These are phyloP conservation scores for Latrodectus hesperus DNA, from an alignment of 2,888 invertebrate species.

Conservation along the genomic window DNA sequence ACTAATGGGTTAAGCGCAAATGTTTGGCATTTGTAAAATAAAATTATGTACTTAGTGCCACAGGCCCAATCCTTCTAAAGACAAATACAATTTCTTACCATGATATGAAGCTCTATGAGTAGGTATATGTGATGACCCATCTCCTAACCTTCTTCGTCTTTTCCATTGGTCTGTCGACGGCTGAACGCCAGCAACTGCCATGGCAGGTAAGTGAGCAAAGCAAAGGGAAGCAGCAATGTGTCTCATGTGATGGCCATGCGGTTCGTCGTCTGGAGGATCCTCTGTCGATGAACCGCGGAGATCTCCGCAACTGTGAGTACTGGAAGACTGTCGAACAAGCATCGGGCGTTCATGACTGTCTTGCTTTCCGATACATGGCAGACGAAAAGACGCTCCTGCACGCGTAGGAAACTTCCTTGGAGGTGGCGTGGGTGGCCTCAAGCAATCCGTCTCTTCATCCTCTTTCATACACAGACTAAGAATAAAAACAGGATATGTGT, in stretches of 20 bases:
- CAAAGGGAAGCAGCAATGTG: constrained; percentile 82
- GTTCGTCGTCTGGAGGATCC: constrained; percentile 30
- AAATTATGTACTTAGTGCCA: too few species aligned
- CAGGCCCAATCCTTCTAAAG: not conserved
- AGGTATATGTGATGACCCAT: constrained; percentile 72
- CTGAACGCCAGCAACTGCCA: constrained; percentile 81
- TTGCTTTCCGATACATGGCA: constrained; percentile 76
- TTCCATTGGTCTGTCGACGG: constrained; percentile 72
- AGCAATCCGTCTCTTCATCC: constrained; percentile 78
- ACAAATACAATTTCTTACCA: constrained; percentile 55
- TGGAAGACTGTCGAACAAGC: constrained; percentile 77
- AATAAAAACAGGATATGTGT: not conserved
- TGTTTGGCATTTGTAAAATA: too few species aligned
- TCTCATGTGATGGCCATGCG: constrained; percentile 60
- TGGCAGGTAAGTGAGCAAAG: constrained; percentile 83
- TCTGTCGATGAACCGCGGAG: constrained; percentile 77
- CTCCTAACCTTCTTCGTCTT: constrained; percentile 51
- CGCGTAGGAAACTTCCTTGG: constrained; percentile 73
- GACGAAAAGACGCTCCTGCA: constrained; percentile 73
- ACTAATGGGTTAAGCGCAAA: too few species aligned
- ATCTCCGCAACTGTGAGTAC: constrained; percentile 83
- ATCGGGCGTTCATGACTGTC: constrained; percentile 77
- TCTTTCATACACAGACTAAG: constrained; percentile 67
- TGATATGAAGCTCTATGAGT: constrained; percentile 71
- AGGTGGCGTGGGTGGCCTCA: constrained; percentile 75